Percentiles rank a stretch among this genome's conserved stretches.
phyloP scores from a whole-genome alignment of 2,888 invertebrate genomes.

The Drosophila gaucha region DNA sequence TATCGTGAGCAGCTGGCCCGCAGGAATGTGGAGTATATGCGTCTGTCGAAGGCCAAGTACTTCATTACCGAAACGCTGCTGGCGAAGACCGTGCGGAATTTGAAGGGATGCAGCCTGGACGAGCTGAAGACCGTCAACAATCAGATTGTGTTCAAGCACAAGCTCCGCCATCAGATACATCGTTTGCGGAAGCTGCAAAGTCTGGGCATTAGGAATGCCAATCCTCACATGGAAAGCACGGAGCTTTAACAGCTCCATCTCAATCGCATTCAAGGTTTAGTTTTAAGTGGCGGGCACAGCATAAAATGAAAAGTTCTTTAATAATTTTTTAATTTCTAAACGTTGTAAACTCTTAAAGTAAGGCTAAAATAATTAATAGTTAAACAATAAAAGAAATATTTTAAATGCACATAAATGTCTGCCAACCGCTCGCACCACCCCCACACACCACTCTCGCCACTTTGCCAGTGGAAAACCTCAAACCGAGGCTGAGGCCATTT shows the following conservation, averaged over 20 bases:
- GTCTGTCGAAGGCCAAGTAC: conserved; percentile 70
- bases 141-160: conserved; percentile 69
- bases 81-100: conserved; percentile 60
- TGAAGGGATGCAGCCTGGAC: conserved; percentile 62
- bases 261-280: background rate
- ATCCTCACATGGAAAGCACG: conserved; percentile 68
- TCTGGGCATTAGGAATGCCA: conserved; percentile 67
- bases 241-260: conserved; percentile 43
- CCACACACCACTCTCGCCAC: background rate
- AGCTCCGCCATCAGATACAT: conserved; percentile 62
- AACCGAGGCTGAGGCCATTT: conserved; percentile 48
- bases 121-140: conserved; percentile 69
- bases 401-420: background rate
- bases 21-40: conserved; percentile 63
- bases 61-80: conserved; percentile 69
- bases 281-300: conserved; percentile 50
- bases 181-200: conserved; percentile 59
- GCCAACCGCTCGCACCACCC: conserved; percentile 9
- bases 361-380: conserved; percentile 5
- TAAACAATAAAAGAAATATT: conserved; percentile 5
- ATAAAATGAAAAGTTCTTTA: conserved; percentile 6
- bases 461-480: conserved; percentile 33
- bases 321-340: background rate
- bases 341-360: background rate
- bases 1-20: conserved; percentile 70